Evolutionary conservation across 92 coral and sea anemone species (phyloP).

Genomic region (Pocillopora grandis): DNA sequence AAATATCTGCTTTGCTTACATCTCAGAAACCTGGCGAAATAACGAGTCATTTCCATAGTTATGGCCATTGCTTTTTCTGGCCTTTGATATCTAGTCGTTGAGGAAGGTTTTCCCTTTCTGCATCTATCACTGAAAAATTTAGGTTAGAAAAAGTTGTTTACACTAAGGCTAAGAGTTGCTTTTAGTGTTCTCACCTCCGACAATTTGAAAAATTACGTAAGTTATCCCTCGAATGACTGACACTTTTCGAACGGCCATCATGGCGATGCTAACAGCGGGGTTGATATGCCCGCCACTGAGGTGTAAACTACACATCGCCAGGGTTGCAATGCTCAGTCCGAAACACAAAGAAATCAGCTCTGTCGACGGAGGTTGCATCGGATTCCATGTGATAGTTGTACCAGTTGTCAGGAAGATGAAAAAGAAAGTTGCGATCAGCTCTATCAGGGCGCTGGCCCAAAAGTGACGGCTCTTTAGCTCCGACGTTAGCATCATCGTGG

Average conservation of each 20-base stretch:
- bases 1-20: too few relatives aligned
- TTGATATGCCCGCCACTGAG: slow-evolving; percentile 92
- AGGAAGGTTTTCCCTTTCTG: too few relatives aligned
- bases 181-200: slow-evolving; percentile 73
- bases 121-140: background rate
- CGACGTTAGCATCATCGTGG: slow-evolving; percentile 21
- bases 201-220: slow-evolving; percentile 75
- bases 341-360: slow-evolving; percentile 81
- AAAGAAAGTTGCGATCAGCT: slow-evolving; percentile 78
- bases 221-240: slow-evolving; percentile 68
- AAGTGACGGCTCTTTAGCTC: slow-evolving; percentile 66
- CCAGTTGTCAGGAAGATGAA: slow-evolving; percentile 92
- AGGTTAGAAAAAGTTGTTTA: background rate
- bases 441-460: slow-evolving; percentile 83
- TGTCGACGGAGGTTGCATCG: slow-evolving; percentile 72
- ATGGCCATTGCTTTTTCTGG: too few relatives aligned
- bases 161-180: background rate
- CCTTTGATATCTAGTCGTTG: too few relatives aligned
- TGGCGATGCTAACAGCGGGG: slow-evolving; percentile 93
- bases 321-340: slow-evolving; percentile 85
- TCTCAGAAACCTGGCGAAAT: too few relatives aligned
- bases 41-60: too few relatives aligned
- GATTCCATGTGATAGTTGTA: slow-evolving; percentile 78
- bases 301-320: slow-evolving; percentile 81
- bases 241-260: slow-evolving; percentile 73